Conservation (phyloP, 2,888 invertebrate species). For the Cecidostiba fungosa region DNA sequence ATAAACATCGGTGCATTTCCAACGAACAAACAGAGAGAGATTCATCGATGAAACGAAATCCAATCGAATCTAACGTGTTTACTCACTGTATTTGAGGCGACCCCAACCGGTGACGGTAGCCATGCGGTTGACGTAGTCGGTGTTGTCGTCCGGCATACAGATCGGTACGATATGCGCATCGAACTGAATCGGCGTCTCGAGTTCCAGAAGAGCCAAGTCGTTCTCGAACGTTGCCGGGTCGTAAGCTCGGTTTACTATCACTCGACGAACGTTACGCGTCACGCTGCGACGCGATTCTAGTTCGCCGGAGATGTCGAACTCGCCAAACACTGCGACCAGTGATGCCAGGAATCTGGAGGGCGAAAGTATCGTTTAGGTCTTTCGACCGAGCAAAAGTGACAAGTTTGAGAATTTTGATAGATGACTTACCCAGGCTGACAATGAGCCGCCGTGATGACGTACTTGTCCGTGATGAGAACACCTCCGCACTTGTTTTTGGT, state of each 20-base stretch:
- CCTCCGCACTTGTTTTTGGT: conserved; percentile 98
- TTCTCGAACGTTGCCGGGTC: conserved; percentile 96
- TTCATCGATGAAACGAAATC: neutral
- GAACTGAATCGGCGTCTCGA: conserved; percentile 91
- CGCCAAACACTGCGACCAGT: conserved; percentile 94
- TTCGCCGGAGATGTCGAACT: conserved; percentile 94
- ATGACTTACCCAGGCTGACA: conserved; percentile 92
- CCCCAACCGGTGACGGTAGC: conserved; percentile 97
- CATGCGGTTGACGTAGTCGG: conserved; percentile 92
- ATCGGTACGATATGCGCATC: conserved; percentile 95
- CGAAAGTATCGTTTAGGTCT: neutral
- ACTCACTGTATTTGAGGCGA: conserved; percentile 90
- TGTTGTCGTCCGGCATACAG: conserved; percentile 90
- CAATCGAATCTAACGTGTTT: neutral
- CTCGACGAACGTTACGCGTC: conserved; percentile 91
- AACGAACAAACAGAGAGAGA: no score
- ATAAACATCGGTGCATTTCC: no score
- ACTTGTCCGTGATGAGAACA: conserved; percentile 93
- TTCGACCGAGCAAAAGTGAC: neutral
- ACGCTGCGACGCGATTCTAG: conserved; percentile 89
- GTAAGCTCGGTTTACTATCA: conserved; percentile 94
- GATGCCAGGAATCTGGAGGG: conserved; percentile 90
- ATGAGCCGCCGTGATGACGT: conserved; percentile 96
- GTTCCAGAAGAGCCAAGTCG: conserved; percentile 92
- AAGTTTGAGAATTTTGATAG: neutral